Conservation (phyloP, 2,797 vertebrate genomes). For the Tenualosa thibaudeaui region DNA sequence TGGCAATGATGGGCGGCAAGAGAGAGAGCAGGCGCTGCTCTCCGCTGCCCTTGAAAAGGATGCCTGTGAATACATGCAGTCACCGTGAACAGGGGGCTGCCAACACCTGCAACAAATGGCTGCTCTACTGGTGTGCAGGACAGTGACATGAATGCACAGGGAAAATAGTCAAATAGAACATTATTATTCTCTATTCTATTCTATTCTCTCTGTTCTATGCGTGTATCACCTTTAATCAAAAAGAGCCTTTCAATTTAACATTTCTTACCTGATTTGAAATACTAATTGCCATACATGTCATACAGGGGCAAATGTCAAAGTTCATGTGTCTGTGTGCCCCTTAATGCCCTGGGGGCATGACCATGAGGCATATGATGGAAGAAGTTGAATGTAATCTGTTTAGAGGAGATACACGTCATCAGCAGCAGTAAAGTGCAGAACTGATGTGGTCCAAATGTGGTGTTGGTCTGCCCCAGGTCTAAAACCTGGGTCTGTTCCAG, state of each 20-base stretch:
- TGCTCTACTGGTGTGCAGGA: too few species aligned
- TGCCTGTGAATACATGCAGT: slow-evolving; percentile 72
- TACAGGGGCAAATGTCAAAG: too few species aligned
- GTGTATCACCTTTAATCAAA: background rate
- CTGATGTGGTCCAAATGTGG: background rate
- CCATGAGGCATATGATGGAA: background rate
- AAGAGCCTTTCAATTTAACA: too few species aligned
- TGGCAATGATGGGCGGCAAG: slow-evolving; percentile 91
- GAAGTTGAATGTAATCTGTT: slow-evolving; percentile 47
- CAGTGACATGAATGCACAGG: too few species aligned
- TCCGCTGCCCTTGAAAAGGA: slow-evolving; percentile 95
- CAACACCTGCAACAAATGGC: background rate
- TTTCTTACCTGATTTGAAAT: too few species aligned
- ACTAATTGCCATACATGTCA: too few species aligned
- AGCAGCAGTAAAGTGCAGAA: background rate
- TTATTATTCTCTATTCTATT: too few species aligned
- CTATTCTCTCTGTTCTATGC: too few species aligned
- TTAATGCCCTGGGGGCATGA: background rate
- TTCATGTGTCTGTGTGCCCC: too few species aligned
- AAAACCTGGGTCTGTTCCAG: background rate
- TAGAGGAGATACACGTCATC: slow-evolving; percentile 19
- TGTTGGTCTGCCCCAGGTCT: background rate
- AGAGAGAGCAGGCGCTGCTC: slow-evolving; percentile 98
- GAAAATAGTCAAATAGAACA: too few species aligned
- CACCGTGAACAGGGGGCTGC: background rate